These are phyloP conservation scores for Chaetophractus vellerosus DNA, from an alignment of 2,797 vertebrate species.

Conservation along the genomic window DNA sequence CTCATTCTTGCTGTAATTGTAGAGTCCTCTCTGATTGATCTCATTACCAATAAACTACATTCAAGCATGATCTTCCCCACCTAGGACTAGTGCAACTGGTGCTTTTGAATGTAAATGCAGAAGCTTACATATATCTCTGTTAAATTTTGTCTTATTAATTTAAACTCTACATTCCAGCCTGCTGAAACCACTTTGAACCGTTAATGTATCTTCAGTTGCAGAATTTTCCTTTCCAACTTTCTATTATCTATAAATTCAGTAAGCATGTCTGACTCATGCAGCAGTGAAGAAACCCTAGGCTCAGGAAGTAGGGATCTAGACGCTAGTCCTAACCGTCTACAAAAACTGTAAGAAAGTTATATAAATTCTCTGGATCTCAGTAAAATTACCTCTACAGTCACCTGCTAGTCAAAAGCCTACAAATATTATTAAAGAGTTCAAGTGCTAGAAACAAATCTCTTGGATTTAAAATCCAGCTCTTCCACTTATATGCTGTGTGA, in stretches of 20 bases:
- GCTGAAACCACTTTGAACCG: constrained; percentile 19
- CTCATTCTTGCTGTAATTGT: neutral
- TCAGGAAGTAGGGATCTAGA: neutral
- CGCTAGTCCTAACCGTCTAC: neutral
- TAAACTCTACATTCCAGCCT: neutral
- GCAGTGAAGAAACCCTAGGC: neutral
- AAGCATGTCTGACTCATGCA: neutral
- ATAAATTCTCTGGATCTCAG: neutral
- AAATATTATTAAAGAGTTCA: neutral
- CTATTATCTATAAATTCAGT: constrained; percentile 36
- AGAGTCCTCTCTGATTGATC: neutral
- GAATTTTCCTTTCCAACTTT: constrained; percentile 62
- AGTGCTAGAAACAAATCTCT: constrained; percentile 33
- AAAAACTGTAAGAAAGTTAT: neutral
- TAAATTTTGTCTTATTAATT: constrained; percentile 48
- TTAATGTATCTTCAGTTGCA: neutral
- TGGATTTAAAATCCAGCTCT: constrained; percentile 26
- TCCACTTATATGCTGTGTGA: neutral
- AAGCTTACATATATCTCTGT: constrained; percentile 23
- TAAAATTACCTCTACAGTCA: neutral
- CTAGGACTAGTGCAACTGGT: neutral
- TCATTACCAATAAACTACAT: neutral
- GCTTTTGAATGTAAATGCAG: constrained; percentile 23
- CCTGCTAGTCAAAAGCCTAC: constrained; percentile 25
- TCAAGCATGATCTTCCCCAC: neutral